Conservation (phyloP, 2,113 vertebrate species). For the Mormyrus lacerda region DNA sequence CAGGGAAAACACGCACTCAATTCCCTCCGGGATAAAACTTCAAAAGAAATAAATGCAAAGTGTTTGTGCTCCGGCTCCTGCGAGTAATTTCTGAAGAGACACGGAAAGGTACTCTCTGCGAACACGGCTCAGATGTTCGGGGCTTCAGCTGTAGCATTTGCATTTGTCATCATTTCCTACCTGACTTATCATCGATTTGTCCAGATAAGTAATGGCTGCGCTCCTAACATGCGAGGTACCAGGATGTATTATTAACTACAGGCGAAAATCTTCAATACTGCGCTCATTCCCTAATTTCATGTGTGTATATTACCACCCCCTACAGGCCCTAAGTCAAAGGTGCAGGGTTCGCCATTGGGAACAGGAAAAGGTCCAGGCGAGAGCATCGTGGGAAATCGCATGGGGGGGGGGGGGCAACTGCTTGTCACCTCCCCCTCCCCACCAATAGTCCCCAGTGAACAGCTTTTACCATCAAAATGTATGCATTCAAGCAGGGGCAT, state of each 20-base stretch:
- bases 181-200: constrained; percentile 15
- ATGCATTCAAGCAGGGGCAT: not conserved
- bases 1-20: not conserved
- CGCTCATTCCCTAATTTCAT: not conserved
- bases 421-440: too few species aligned
- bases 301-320: not conserved
- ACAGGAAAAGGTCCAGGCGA: not conserved
- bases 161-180: constrained; percentile 13
- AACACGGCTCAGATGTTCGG: not conserved
- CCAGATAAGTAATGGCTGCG: not conserved
- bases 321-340: not conserved
- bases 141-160: not conserved
- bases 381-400: not conserved
- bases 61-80: constrained; percentile 1
- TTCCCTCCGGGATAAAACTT: not conserved
- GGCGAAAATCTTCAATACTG: not conserved
- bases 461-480: not conserved
- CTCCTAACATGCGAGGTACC: not conserved
- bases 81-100: not conserved
- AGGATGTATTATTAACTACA: constrained; percentile 5
- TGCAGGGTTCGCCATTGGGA: not conserved
- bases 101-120: not conserved
- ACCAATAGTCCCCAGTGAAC: too few species aligned
- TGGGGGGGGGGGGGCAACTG: too few species aligned
- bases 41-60: not conserved